Evolutionary conservation across 2,888 invertebrate species (phyloP).

Genomic region (Diarsia rubi): DNA sequence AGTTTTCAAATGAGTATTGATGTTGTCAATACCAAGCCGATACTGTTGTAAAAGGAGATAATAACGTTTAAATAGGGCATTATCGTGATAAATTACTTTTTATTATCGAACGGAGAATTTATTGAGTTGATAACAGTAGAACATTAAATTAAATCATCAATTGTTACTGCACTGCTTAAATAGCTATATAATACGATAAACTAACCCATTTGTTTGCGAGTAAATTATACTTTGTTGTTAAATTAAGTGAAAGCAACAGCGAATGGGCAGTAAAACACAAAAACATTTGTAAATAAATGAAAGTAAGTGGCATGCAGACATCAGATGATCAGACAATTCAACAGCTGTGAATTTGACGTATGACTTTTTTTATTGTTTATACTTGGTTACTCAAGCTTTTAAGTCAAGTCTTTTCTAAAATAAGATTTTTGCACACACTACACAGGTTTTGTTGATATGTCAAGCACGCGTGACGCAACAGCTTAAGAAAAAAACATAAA

Average conservation of each 20-base stretch:
- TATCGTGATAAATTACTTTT: conserved; percentile 46
- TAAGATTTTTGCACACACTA: too few relatives aligned
- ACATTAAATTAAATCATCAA: conserved; percentile 11
- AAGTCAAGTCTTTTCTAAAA: background rate
- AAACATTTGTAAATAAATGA: conserved; percentile 20
- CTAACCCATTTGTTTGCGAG: conserved; percentile 32
- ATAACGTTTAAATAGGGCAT: conserved; percentile 60
- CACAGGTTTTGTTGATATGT: too few relatives aligned
- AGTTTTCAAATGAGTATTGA: conserved; percentile 19
- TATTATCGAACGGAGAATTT: conserved; percentile 51
- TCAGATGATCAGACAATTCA: too few relatives aligned
- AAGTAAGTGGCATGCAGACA: background rate
- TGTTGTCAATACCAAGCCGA: conserved; percentile 20
- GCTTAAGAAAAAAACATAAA: too few relatives aligned
- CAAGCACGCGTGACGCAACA: too few relatives aligned
- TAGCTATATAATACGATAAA: conserved; percentile 11
- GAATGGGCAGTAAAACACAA: background rate
- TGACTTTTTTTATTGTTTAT: background rate
- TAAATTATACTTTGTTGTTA: conserved; percentile 26
- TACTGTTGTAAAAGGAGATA: conserved; percentile 41
- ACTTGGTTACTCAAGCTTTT: background rate
- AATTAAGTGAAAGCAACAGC: conserved; percentile 1
- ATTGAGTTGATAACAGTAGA: conserved; percentile 21
- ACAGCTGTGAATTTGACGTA: conserved; percentile 6
- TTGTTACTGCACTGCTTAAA: background rate